Conservation (phyloP, 2,797 vertebrate species). For the Anguilla obscura region DNA sequence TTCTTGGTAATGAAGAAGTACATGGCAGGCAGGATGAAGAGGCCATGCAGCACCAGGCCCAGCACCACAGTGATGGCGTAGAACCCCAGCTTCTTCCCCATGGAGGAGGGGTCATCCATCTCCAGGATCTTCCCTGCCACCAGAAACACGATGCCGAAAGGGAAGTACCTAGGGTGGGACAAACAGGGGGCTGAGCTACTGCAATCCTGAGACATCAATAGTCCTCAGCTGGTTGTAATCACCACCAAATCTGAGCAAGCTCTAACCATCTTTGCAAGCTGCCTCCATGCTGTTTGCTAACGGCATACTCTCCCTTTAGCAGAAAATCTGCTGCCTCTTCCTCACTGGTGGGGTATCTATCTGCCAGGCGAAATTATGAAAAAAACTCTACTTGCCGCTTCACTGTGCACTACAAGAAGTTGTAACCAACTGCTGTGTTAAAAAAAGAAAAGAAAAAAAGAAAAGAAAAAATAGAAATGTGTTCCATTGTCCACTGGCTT, state of each 20-base stretch:
- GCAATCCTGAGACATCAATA: neutral
- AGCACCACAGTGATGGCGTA: constrained; percentile 94
- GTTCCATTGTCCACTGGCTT: neutral
- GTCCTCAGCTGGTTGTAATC: neutral
- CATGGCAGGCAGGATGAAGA: constrained; percentile 93
- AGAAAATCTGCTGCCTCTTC: neutral
- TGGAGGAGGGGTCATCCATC: constrained; percentile 93
- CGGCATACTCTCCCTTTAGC: neutral
- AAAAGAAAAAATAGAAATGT: neutral
- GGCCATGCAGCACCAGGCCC: constrained; percentile 89
- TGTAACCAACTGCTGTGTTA: neutral
- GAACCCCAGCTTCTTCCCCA: constrained; percentile 95
- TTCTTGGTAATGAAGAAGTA: constrained; percentile 98
- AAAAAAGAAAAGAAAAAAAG: neutral
- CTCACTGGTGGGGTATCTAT: neutral
- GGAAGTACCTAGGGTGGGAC: constrained; percentile 85
- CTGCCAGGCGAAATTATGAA: neutral
- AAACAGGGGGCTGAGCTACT: neutral
- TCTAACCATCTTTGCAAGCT: neutral
- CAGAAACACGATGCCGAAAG: constrained; percentile 96
- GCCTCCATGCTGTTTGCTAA: neutral
- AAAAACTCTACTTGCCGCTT: neutral
- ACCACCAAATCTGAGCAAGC: neutral
- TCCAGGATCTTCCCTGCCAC: constrained; percentile 98
- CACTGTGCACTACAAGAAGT: neutral